Evolutionary conservation across 1,140 invertebrate species (phyloP), one percentile per base, ranked within the genome.

Genomic region (Varroa destructor): DNA sequence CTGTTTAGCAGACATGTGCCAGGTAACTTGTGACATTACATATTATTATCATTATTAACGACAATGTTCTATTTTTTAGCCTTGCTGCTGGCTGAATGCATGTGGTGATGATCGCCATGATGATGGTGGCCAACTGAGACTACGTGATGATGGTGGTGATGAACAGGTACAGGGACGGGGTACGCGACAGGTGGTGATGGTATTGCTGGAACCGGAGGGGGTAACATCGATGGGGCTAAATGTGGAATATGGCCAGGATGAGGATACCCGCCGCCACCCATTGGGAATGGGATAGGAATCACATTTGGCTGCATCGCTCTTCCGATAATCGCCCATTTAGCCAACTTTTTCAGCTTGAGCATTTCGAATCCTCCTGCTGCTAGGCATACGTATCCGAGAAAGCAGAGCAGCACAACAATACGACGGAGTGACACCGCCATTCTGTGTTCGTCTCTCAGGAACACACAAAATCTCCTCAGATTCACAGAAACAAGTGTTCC

Each of bases 301-400:
- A 67, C 61, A 8, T 67, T 67, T 37, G 61, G 61, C 36, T 67
- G 61, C 61, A 67, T 67, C 12, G 61, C 61, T 40, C 46, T 67
- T 2, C 61, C 61, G 61, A 67, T 67, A 37, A 67, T 67, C 14
- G 61, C 61, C 61, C 61, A 67, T 8, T 67, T 67, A 12, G 61
- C 61, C 40, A 67, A 46, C 37, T 67, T 67, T 8, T 67, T 67
- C 61, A 67, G 8, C 36, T 67, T 67, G 12, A 67, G 61, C 61
- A 67, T 67, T 37, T 67, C 61, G 36, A 67, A 67, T 14, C 61
- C 61, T 67, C 61, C 61, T 14, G 61, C 61, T 8, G 61, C 61
- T 12, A 67, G 40, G 0, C 61, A 67, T 12, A 67, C 12, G 40
- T 40, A 67, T 40, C 14, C 61, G 14, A 67, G 37, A 46, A 67